Base-by-base conservation (phyloP, 37 sponge, comb jelly and placozoan species). In the Lycopodina hypogea region DNA sequence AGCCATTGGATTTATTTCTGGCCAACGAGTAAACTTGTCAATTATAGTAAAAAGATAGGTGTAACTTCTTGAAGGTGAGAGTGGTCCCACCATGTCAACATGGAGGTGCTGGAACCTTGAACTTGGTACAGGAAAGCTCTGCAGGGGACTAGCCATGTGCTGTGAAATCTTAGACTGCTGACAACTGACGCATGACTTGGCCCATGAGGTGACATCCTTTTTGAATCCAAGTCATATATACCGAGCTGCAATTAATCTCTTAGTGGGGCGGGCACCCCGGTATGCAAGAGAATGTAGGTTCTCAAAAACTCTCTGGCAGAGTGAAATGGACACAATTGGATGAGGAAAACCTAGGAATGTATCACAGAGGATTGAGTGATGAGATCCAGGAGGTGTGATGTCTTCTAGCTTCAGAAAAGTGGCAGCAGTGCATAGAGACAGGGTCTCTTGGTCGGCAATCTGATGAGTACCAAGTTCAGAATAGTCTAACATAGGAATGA, bases 211-310 rank as follows among this genome's bases (percentile, higher is more conserved):
- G n/a, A n/a, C n/a, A n/a, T n/a, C n/a, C n/a, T n/a, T n/a, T n/a
- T n/a, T n/a, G n/a, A n/a, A n/a, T n/a, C n/a, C 72, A 26, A 81
- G 81, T 85, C 90, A 88, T 33, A 88, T 68, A 58, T 26, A 88
- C 32, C 83, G 60, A 8, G 69, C 61, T 19, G 77, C 41, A 35
- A 81, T 34, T 52, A 86, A 81, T 0, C 48, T 74, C 29, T 75
- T 80, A 0, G 87, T 75, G 0, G 81, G 82, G 45, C 66, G 63
- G 24, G 76, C 81, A 17, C 87, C 77, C 17, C 39, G 41, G 40
- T 76, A 63, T 38, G 42, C 22, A 4, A 61, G 32, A 22, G 26
- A 63, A 30, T 77, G 78, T n/a, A 77, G 30, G 4, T 15, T 32
- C 18, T 79, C 59, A 69, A 72, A 78, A 2, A 85, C 74, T 12